phyloP scores from a whole-genome alignment of 2,113 vertebrate genomes.

The Conger conger region DNA sequence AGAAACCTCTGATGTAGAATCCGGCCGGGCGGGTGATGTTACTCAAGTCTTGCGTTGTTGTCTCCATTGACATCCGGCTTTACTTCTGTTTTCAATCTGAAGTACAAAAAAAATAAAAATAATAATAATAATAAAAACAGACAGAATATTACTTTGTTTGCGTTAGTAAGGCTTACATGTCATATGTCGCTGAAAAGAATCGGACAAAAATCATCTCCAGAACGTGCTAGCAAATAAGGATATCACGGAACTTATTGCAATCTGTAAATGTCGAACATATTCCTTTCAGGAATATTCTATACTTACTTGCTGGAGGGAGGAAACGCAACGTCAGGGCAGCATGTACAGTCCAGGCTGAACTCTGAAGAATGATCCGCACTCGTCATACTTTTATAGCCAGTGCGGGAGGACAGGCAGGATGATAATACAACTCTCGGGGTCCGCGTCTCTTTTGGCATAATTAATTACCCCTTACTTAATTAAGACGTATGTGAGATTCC shows the following conservation, averaged over 20 bases:
- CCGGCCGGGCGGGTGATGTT: constrained; percentile 29
- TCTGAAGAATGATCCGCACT: background rate
- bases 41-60: constrained; percentile 22
- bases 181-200: no score
- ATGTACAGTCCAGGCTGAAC: background rate
- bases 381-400: background rate
- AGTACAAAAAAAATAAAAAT: background rate
- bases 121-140: background rate
- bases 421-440: background rate
- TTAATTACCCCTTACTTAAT: background rate
- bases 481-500: no score
- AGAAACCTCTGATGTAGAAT: constrained; percentile 36
- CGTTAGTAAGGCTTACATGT: no score
- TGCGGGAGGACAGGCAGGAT: background rate
- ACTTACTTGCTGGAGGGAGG: background rate
- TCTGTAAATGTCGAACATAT: no score
- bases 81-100: background rate
- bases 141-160: no score
- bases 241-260: no score
- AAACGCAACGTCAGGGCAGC: background rate
- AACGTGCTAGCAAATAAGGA: no score
- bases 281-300: background rate
- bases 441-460: background rate
- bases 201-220: no score
- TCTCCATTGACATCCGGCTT: background rate